phyloP scores from a whole-genome alignment of 2,888 invertebrate species.

The Patella depressa region DNA sequence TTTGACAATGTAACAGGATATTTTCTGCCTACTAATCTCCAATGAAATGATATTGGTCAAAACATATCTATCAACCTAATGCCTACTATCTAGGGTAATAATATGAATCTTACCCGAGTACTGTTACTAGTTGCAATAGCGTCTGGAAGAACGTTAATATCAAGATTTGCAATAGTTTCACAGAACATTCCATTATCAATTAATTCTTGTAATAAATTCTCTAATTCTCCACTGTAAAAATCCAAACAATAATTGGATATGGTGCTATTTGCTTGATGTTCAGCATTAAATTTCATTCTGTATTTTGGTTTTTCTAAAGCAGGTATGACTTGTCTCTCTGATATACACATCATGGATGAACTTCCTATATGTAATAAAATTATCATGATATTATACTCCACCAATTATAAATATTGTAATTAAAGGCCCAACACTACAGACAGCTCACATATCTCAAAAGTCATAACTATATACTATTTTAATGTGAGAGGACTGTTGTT shows the following conservation, averaged over 20 bases:
- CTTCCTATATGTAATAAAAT: conserved; percentile 20
- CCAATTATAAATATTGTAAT: no score
- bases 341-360: conserved; percentile 28
- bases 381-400: not conserved
- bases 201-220: conserved; percentile 14
- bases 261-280: conserved; percentile 3
- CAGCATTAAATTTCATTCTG: conserved; percentile 8
- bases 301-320: conserved; percentile 23
- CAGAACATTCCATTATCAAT: conserved; percentile 11
- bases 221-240: conserved; percentile 23
- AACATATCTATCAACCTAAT: no score
- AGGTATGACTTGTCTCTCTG: not conserved
- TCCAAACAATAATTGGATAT: conserved; percentile 16
- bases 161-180: not conserved
- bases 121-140: not conserved
- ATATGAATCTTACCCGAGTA: not conserved
- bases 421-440: no score
- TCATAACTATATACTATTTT: no score
- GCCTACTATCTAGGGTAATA: no score
- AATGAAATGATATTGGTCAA: no score
- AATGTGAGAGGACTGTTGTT: no score
- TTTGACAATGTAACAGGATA: no score
- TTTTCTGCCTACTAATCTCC: no score
- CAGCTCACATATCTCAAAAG: no score
- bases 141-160: not conserved